Base-by-base conservation (phyloP, 2,113 vertebrate genomes). In the Pollimyrus isidori region DNA sequence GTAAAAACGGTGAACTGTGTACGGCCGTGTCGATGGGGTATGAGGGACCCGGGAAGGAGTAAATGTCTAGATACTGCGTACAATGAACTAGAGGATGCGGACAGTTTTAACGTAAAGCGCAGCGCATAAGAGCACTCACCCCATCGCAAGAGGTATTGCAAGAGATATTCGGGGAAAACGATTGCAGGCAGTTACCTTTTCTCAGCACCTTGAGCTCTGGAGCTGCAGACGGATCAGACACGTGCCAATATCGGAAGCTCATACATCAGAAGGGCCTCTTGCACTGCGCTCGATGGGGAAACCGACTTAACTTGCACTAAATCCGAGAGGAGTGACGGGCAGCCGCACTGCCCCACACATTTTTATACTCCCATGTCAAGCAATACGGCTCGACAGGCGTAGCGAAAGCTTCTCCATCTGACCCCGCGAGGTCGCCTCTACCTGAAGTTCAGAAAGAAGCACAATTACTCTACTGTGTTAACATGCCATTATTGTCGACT, bases 391-490 rank as follows among this genome's bases (percentile, higher is more conserved):
- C 56, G 7, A 23, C 39, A 26, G 90, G 90, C 23, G 13, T 73
- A 10, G 89, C 82, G 89, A 90, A 90, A 92, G 92, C 21, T 53
- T 90, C 39, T 42, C 82, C 26, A 89, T 88, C 89, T 89, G 92
- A 92, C 90, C 35, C 86, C 90, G 92, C 92, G 92, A 92, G 92
- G 92, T 92, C 89, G 89, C 91, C 92, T 91, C 91, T 92, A 91
- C 91, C 91, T 50, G 82, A 88, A 91, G 87, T 91, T 93, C 93
- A 94, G 94, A 80, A 80, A 94, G 91, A 95, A 95, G 94, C 94
- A 95, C 95, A 95, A 94, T 93, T 93, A 90, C 91, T 89, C 92
- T 91, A 90, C 92, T 94, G 93, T 94, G 94, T 94, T 94, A 94
- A 93, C 92, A 94, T 93, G 90, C 92, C 91, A 92, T 93, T 30